Evolutionary conservation across 1,140 invertebrate species (phyloP), one percentile per base, ranked within the genome.

Genomic region (Achroia grisella): DNA sequence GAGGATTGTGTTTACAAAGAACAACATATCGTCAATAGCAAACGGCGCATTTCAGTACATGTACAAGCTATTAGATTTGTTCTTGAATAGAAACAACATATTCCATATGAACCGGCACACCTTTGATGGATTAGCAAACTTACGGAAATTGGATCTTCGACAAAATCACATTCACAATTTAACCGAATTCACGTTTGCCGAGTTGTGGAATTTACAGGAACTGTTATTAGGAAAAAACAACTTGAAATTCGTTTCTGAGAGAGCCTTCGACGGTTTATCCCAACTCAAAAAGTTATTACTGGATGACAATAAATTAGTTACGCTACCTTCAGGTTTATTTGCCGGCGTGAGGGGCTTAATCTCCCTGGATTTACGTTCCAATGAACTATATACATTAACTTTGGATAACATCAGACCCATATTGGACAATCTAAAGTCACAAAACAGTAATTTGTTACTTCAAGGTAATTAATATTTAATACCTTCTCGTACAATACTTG

Each of bases 161-260:
- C 83, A 84, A n/a, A 95, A 95, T 69, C 77, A 87, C 40, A 88
- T 95, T 44, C 89, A 89, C 17, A 91, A 92, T 66, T 87, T 95
- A 44, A 92, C 91, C 1, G 91, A 93, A 17, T 88, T 89, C 32
- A 91, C 90, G 2, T 95, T 96, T 71, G 87, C 89, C 0, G 93
- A 95, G 62, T 82, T 94, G 64, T 90, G 65, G 89, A 90, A 77
- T 61, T 69, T 95, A 4, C 86, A 89, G 48, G 91, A 93, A 46
- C 80, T 95, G 42, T 86, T 93, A 32, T 72, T 95, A 48, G 92
- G 91, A 49, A 89, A 90, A 52, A 95, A 95, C 79, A 85, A 88
- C 32, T 62, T 86, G 54, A 79, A 88, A 68, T 88, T 88, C 54
- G 90, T 95, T 40, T 90, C 90, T 6, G 89, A 91, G 30, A 88